Conservation (phyloP, 1,140 invertebrate species). For the Cyclargus thomasi region DNA sequence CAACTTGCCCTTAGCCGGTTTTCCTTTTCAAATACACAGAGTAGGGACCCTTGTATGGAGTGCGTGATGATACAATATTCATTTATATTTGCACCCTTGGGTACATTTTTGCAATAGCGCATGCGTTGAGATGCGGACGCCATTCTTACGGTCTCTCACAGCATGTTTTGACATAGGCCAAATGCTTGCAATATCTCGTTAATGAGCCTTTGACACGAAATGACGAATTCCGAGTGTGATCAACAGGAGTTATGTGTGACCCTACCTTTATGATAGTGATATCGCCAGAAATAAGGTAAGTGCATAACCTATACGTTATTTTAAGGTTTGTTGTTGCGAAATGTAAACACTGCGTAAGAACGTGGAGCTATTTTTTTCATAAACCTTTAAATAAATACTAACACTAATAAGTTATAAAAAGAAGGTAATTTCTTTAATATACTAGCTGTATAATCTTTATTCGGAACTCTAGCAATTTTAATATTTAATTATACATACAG, state of each 20-base stretch:
- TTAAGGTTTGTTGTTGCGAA: conserved; percentile 8
- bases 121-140: conserved; percentile 63
- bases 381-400: too few species aligned
- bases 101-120: conserved; percentile 39
- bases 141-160: conserved; percentile 61
- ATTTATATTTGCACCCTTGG: conserved; percentile 39
- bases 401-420: too few species aligned
- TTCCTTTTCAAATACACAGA: too few species aligned
- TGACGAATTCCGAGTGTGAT: conserved; percentile 42
- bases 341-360: conserved; percentile 3
- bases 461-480: background rate
- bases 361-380: background rate
- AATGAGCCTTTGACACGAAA: conserved; percentile 73
- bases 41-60: background rate
- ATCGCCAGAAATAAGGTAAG: conserved; percentile 41
- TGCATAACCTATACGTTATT: conserved; percentile 21
- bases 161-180: conserved; percentile 65
- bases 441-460: background rate
- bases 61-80: conserved; percentile 23
- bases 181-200: conserved; percentile 44
- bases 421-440: too few species aligned
- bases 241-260: conserved; percentile 55
- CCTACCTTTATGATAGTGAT: conserved; percentile 65
- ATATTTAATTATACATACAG: background rate
- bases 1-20: too few species aligned